Conservation (phyloP, 2,888 invertebrate species). For the Glaucopsyche alexis region DNA sequence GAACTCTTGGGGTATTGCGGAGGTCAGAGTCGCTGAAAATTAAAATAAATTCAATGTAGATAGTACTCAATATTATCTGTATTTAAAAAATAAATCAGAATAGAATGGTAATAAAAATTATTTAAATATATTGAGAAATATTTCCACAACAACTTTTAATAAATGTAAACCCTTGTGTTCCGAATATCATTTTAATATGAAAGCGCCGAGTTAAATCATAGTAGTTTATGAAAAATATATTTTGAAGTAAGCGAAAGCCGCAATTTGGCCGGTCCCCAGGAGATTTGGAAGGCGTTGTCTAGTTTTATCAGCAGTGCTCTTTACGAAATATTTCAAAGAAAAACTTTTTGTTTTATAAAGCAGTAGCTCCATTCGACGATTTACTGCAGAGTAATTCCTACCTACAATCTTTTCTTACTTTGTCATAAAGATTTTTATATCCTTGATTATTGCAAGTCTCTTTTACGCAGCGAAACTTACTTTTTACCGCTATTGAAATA, state of each 20-base stretch:
- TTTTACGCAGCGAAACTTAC: neutral
- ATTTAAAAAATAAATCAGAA: too few species aligned
- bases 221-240: constrained; percentile 22
- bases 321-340: constrained; percentile 1
- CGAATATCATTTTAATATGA: constrained; percentile 13
- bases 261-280: constrained; percentile 30
- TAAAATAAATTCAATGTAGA: too few species aligned
- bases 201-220: neutral
- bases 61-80: too few species aligned
- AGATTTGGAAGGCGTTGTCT: constrained; percentile 29
- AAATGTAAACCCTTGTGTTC: neutral
- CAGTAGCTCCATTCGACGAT: neutral
- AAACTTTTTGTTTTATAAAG: constrained; percentile 10
- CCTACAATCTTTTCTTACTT: neutral
- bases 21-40: too few species aligned
- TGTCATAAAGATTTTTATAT: neutral
- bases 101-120: too few species aligned
- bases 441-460: neutral
- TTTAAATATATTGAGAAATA: neutral
- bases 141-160: neutral
- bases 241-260: constrained; percentile 24
- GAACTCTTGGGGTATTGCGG: too few species aligned
- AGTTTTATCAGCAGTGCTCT: constrained; percentile 21
- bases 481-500: too few species aligned
- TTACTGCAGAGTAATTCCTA: neutral